Conservation (phyloP, 2,797 vertebrate species). For the Syncerus caffer region DNA sequence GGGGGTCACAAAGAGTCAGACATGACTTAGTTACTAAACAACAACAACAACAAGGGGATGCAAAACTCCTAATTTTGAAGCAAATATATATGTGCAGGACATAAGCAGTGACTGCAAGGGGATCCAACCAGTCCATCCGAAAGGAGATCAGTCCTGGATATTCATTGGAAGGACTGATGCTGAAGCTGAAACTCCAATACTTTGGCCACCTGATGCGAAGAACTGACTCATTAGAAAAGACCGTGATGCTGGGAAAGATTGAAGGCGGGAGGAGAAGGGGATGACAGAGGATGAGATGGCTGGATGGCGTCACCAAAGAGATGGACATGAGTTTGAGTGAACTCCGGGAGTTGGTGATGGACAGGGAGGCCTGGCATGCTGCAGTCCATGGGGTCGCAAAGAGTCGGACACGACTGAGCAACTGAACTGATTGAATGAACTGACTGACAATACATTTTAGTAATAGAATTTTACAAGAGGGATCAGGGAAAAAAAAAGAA, state of each 20-base stretch:
- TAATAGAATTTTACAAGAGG: background rate
- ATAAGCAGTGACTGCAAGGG: background rate
- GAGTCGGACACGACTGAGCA: background rate
- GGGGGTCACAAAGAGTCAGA: background rate
- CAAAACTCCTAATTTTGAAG: background rate
- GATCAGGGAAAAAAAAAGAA: too few species aligned
- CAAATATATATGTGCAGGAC: too few species aligned
- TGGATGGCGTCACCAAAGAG: rapidly evolving
- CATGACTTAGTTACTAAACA: background rate
- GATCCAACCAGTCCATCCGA: background rate
- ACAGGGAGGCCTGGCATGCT: background rate
- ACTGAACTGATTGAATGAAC: background rate
- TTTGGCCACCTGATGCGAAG: background rate
- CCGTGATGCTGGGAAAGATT: background rate
- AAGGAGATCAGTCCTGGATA: background rate
- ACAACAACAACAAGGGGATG: background rate
- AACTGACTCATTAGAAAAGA: background rate
- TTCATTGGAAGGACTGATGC: background rate
- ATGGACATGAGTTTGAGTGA: background rate
- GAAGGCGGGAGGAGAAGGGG: background rate
- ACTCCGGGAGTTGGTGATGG: background rate
- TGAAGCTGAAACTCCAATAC: background rate
- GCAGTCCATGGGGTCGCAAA: background rate
- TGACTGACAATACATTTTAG: background rate
- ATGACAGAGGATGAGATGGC: rapidly evolving